Percentiles rank a stretch among this genome's conserved stretches.
These are phyloP conservation scores for Triplophysa dalaica DNA, from an alignment of 2,113 vertebrate species.

Conservation along the genomic window DNA sequence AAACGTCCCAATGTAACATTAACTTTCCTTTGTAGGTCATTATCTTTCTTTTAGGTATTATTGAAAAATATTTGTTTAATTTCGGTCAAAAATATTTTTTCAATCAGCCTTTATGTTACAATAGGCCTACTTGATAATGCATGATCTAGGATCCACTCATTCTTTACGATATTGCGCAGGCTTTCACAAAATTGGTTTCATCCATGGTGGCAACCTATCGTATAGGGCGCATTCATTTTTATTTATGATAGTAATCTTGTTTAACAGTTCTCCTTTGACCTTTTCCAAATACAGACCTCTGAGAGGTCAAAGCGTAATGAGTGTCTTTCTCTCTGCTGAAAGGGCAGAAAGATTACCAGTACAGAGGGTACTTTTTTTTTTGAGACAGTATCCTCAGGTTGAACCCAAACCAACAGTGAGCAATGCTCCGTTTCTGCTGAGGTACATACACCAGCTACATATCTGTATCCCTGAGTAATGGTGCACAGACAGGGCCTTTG, in stretches of 20 bases:
- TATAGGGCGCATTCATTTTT: background rate
- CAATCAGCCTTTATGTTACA: background rate
- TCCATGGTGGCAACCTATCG: background rate
- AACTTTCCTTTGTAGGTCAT: too few species aligned
- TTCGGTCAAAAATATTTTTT: background rate
- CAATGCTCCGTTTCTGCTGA: background rate
- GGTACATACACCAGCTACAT: too few species aligned
- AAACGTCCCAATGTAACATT: too few species aligned
- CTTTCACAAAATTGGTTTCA: background rate
- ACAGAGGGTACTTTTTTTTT: slow-evolving; percentile 4
- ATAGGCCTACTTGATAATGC: background rate
- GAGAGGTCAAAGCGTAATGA: slow-evolving; percentile 12
- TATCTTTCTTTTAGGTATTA: too few species aligned
- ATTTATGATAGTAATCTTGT: slow-evolving; percentile 14
- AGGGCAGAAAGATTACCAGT: slow-evolving; percentile 1
- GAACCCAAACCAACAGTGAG: slow-evolving; percentile 27
- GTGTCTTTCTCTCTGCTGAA: slow-evolving; percentile 9
- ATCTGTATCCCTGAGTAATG: background rate
- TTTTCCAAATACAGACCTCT: slow-evolving; percentile 7
- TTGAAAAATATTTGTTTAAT: too few species aligned
- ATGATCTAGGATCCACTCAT: background rate
- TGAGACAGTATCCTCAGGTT: slow-evolving; percentile 28
- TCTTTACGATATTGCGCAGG: background rate
- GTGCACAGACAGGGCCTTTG: background rate
- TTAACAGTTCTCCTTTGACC: slow-evolving; percentile 15